Conservation (phyloP, 2,113 vertebrate genomes). For the Osmerus eperlanus region DNA sequence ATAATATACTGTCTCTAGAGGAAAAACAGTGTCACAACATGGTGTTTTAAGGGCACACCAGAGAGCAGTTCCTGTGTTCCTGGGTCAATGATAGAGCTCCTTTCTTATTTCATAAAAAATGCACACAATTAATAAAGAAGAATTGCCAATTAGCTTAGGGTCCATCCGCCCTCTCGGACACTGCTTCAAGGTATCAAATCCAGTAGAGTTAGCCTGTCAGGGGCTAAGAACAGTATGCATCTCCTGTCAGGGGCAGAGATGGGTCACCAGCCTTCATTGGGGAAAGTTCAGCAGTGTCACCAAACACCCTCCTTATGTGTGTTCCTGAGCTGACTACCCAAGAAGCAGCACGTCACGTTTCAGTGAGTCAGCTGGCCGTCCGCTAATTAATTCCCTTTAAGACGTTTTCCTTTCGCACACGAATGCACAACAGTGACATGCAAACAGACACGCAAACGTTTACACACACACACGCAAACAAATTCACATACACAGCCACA, state of each 20-base stretch:
- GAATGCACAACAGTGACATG: constrained; percentile 10
- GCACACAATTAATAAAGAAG: neutral
- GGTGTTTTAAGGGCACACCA: neutral
- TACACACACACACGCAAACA: neutral
- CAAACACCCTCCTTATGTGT: no score
- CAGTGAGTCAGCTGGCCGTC: no score
- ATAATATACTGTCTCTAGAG: neutral
- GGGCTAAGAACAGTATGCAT: neutral
- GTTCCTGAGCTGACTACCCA: no score
- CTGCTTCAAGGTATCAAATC: neutral
- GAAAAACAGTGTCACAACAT: neutral
- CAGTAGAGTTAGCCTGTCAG: neutral
- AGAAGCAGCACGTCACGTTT: no score
- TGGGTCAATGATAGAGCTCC: neutral
- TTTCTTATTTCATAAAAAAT: neutral
- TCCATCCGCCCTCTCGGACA: neutral
- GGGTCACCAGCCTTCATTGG: neutral
- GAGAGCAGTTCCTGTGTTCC: neutral
- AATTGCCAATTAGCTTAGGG: neutral
- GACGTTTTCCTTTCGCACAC: neutral
- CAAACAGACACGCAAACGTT: neutral
- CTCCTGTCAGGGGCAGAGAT: neutral
- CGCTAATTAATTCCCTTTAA: neutral
- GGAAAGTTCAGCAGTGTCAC: no score
- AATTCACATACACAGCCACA: neutral